A percentile compares a stretch with the other conserved stretches of the same genome.
Evolutionary conservation across 92 coral and sea anemone species (phyloP).

Genomic region (Metridium senile): DNA sequence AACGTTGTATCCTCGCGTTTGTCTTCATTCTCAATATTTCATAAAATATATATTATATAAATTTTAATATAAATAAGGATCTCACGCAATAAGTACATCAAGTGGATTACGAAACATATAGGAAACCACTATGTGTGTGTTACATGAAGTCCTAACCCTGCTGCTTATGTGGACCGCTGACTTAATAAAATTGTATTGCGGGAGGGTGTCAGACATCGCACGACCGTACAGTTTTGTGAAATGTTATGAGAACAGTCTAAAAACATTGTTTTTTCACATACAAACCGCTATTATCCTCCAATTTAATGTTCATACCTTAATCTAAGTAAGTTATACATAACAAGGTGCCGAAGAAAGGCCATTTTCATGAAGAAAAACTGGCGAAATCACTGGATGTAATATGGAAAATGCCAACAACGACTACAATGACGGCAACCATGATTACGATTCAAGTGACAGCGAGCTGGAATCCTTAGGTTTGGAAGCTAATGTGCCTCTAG

Average conservation of each 20-base stretch:
- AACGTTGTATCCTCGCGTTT: too few relatives aligned
- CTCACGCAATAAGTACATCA: too few relatives aligned
- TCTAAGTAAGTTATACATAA: not conserved
- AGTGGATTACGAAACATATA: too few relatives aligned
- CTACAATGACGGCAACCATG: constrained; percentile 25
- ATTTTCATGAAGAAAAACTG: constrained; percentile 19
- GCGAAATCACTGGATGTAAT: constrained; percentile 9
- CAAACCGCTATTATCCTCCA: not conserved
- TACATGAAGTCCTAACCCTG: too few relatives aligned
- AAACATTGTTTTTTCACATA: constrained; percentile 6
- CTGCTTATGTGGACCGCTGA: too few relatives aligned
- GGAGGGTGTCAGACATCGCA: too few relatives aligned
- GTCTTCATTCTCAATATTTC: too few relatives aligned
- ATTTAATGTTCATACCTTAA: not conserved
- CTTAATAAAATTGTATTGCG: too few relatives aligned
- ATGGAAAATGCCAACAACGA: constrained; percentile 32
- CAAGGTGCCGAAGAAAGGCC: constrained; percentile 28
- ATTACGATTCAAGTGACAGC: constrained; percentile 84
- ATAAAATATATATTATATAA: too few relatives aligned
- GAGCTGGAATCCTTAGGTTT: constrained; percentile 73
- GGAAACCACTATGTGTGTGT: too few relatives aligned
- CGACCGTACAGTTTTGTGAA: not conserved
- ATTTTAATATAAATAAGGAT: too few relatives aligned
- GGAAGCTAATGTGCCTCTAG: constrained; percentile 70
- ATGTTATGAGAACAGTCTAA: constrained; percentile 11